phyloP scores from a whole-genome alignment of 2,113 vertebrate genomes.

The Calidris pugnax region DNA sequence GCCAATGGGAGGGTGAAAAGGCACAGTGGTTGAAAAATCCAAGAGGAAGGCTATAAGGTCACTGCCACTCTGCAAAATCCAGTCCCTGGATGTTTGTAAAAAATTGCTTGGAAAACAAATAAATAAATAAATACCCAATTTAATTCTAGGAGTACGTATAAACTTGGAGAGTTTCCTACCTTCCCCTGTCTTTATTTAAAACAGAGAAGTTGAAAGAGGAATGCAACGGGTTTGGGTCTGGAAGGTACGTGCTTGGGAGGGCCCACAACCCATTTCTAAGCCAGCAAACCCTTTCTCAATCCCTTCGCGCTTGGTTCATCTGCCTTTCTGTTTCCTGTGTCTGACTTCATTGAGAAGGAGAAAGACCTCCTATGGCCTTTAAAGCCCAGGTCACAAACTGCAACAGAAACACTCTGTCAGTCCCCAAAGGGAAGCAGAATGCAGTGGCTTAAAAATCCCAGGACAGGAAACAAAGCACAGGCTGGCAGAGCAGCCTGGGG shows the following conservation, averaged over 20 bases:
- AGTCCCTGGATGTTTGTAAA: background rate
- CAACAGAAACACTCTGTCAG: background rate
- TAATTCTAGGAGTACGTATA: background rate
- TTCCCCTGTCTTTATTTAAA: background rate
- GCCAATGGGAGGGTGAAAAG: background rate
- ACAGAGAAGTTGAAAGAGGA: background rate
- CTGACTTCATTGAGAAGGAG: background rate
- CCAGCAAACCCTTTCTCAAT: background rate
- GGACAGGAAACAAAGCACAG: background rate
- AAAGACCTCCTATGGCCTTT: background rate
- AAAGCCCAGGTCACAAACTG: background rate
- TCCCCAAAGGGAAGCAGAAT: background rate
- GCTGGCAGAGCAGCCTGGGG: background rate
- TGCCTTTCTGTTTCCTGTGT: background rate
- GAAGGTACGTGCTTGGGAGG: background rate
- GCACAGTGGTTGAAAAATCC: background rate
- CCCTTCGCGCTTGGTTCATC: background rate
- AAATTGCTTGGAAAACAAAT: background rate
- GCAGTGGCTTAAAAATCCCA: background rate
- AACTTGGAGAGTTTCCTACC: background rate
- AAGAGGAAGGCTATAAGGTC: background rate
- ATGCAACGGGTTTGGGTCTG: background rate
- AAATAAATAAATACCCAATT: background rate
- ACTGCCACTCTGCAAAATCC: background rate
- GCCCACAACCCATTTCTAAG: background rate